Evolutionary conservation across 92 coral and sea anemone genomes (phyloP).

Genomic region (Palythoa grandiflora): DNA sequence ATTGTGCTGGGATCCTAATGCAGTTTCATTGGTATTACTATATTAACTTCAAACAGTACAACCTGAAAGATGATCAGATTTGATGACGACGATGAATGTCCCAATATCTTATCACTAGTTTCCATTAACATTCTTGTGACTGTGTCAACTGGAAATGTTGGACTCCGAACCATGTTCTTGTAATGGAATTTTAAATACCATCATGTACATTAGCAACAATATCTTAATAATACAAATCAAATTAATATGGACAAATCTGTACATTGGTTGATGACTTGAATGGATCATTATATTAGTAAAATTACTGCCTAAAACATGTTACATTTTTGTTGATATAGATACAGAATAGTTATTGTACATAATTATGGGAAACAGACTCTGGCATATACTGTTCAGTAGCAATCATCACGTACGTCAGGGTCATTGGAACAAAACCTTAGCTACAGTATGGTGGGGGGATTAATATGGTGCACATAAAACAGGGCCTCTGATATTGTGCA

Average conservation of each 20-base stretch:
- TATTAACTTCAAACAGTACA: slow-evolving; percentile 17
- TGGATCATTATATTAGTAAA: no score
- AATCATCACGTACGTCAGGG: no score
- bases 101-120: slow-evolving; percentile 29
- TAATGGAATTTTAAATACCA: slow-evolving; percentile 11
- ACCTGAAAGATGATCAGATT: slow-evolving; percentile 40
- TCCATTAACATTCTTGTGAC: slow-evolving; percentile 38
- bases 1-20: neutral
- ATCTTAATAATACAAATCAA: neutral
- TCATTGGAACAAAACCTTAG: no score
- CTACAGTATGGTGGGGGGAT: no score
- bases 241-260: neutral
- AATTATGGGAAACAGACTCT: no score
- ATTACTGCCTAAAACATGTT: no score
- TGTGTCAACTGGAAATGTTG: slow-evolving; percentile 44
- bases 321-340: no score
- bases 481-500: no score
- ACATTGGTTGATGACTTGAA: neutral
- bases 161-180: slow-evolving; percentile 45
- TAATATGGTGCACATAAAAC: no score
- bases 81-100: slow-evolving; percentile 8
- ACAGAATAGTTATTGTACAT: no score
- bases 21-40: neutral
- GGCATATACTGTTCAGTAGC: no score
- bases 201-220: slow-evolving; percentile 11